Conservation (phyloP, 2,113 vertebrate genomes). For the Chaetodon trifascialis region DNA sequence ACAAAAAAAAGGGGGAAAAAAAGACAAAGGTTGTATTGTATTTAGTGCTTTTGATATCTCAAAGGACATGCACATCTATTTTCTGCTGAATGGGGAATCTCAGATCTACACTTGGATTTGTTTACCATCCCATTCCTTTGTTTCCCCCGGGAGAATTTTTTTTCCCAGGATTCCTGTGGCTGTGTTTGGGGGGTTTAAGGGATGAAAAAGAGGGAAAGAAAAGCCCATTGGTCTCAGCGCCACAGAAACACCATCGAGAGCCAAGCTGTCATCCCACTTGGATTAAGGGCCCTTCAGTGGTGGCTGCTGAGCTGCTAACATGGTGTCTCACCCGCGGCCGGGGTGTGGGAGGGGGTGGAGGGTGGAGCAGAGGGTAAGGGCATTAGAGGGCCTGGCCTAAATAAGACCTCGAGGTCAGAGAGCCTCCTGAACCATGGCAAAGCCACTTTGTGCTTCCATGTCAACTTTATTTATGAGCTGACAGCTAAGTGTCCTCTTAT, state of each 20-base stretch:
- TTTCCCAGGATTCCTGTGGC: constrained; percentile 76
- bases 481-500: constrained; percentile 73
- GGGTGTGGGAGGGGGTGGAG: constrained; percentile 61
- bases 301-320: constrained; percentile 72
- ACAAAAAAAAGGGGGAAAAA: constrained; percentile 20
- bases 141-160: constrained; percentile 50
- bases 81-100: constrained; percentile 60
- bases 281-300: constrained; percentile 83
- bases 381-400: constrained; percentile 74
- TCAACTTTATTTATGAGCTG: constrained; percentile 79
- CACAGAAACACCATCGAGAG: constrained; percentile 75
- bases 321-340: constrained; percentile 65
- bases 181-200: constrained; percentile 71
- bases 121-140: constrained; percentile 76
- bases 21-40: constrained; percentile 15
- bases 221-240: constrained; percentile 83
- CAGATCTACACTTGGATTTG: constrained; percentile 70
- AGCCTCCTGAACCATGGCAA: constrained; percentile 77
- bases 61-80: constrained; percentile 56
- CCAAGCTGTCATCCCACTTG: constrained; percentile 82
- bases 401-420: constrained; percentile 80
- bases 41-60: constrained; percentile 49
- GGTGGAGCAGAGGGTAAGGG: constrained; percentile 57
- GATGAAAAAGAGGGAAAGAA: constrained; percentile 79
- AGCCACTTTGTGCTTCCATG: constrained; percentile 79